phyloP scores from a whole-genome alignment of 2,888 invertebrate genomes.

The Erynnis tages region DNA sequence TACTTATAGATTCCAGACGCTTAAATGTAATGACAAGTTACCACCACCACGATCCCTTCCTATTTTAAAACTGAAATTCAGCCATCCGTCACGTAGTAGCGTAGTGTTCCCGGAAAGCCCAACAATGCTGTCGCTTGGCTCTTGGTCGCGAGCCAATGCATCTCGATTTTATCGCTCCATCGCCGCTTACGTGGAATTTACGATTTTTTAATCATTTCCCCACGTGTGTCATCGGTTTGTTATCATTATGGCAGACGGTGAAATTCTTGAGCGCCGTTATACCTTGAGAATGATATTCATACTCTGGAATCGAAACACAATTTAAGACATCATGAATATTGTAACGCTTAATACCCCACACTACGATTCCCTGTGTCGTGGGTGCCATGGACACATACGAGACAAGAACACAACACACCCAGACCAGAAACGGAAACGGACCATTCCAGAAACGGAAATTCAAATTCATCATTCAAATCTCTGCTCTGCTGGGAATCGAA shows the following conservation, averaged over 20 bases:
- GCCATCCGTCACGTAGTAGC: constrained; percentile 1
- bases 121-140: constrained; percentile 29
- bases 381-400: no score
- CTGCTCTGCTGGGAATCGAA: no score
- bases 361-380: no score
- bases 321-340: no score
- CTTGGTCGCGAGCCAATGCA: constrained; percentile 39
- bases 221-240: constrained; percentile 22
- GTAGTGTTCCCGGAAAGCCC: constrained; percentile 7
- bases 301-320: no score
- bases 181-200: constrained; percentile 34
- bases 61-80: constrained; percentile 3
- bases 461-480: no score
- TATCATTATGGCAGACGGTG: background rate
- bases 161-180: constrained; percentile 31
- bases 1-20: no score
- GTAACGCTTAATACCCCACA: no score
- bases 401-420: no score
- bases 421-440: no score
- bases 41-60: background rate
- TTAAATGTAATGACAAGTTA: background rate
- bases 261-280: background rate
- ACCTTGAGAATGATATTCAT: no score
- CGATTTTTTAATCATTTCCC: constrained; percentile 34
- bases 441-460: no score